These are phyloP conservation scores for Peromyscus maniculatus DNA, from an alignment of 2,113 vertebrate genomes.

Conservation along the genomic window DNA sequence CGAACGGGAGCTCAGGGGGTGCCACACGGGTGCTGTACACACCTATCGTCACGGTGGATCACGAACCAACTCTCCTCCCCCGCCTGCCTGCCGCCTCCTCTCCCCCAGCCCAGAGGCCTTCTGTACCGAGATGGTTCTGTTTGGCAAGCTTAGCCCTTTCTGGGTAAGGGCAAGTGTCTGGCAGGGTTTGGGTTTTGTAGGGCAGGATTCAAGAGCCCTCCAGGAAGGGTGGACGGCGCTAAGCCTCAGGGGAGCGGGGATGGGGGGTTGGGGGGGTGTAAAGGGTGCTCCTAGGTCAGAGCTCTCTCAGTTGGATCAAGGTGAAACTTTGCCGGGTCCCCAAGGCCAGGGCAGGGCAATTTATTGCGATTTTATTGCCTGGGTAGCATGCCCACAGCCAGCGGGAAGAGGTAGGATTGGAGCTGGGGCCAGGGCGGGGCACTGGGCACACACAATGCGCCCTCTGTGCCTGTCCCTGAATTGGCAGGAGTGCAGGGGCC, in stretches of 20 bases:
- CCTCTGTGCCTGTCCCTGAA: conserved; percentile 75
- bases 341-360: conserved; percentile 73
- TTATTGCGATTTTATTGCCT: conserved; percentile 81
- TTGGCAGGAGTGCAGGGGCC: conserved; percentile 62
- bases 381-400: conserved; percentile 69
- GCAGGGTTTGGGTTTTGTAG: background rate
- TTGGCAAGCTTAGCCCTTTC: background rate
- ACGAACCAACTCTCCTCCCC: conserved; percentile 30
- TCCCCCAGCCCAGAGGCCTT: background rate
- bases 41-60: conserved; percentile 34
- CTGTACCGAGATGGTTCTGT: background rate
- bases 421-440: conserved; percentile 60
- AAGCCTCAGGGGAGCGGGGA: background rate
- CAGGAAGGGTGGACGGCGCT: background rate
- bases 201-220: background rate
- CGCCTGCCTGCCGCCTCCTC: background rate
- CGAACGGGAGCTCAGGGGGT: background rate
- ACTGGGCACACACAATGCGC: conserved; percentile 69
- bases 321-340: background rate
- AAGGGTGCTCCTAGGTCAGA: background rate
- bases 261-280: background rate
- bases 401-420: conserved; percentile 58
- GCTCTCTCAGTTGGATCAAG: conserved; percentile 61
- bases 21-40: accelerated
- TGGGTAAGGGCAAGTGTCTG: background rate